These are phyloP conservation scores for Carlito syrichta DNA, from an alignment of 2,113 vertebrate genomes.

Conservation along the genomic window DNA sequence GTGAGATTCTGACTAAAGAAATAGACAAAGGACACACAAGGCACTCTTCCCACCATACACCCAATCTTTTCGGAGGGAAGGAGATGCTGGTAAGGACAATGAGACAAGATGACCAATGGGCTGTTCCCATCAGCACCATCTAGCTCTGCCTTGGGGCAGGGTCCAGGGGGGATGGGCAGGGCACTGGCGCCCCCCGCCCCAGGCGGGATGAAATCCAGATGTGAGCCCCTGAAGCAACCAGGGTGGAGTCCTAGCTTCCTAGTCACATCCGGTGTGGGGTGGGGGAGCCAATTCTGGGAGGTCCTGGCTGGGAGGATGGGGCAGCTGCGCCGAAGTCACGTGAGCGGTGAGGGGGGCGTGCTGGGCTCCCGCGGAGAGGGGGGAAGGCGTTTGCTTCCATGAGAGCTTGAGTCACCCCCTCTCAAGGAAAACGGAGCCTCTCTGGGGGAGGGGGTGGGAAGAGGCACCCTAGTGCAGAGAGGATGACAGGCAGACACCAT, in stretches of 20 bases:
- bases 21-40: no score
- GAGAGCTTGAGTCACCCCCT: slow-evolving; percentile 53
- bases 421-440: slow-evolving; percentile 39
- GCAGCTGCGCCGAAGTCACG: slow-evolving; percentile 26
- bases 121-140: slow-evolving; percentile 45
- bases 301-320: slow-evolving; percentile 34
- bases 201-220: slow-evolving; percentile 73
- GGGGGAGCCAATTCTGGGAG: slow-evolving; percentile 29
- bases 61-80: not conserved
- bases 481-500: not conserved
- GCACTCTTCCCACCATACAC: not conserved
- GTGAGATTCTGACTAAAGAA: no score
- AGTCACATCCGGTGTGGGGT: slow-evolving; percentile 60
- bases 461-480: not conserved
- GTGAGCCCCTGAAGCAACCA: slow-evolving; percentile 53
- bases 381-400: slow-evolving; percentile 3
- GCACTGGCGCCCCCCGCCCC: slow-evolving; percentile 12
- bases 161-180: slow-evolving; percentile 28
- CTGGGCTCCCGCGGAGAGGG: not conserved
- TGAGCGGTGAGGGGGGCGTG: slow-evolving; percentile 24
- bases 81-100: not conserved
- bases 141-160: slow-evolving; percentile 23
- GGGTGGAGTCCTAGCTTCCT: slow-evolving; percentile 38
- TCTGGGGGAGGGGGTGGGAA: not conserved
- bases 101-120: not conserved